Conservation (phyloP, 2,113 vertebrate genomes). For the Globicephala melas region DNA sequence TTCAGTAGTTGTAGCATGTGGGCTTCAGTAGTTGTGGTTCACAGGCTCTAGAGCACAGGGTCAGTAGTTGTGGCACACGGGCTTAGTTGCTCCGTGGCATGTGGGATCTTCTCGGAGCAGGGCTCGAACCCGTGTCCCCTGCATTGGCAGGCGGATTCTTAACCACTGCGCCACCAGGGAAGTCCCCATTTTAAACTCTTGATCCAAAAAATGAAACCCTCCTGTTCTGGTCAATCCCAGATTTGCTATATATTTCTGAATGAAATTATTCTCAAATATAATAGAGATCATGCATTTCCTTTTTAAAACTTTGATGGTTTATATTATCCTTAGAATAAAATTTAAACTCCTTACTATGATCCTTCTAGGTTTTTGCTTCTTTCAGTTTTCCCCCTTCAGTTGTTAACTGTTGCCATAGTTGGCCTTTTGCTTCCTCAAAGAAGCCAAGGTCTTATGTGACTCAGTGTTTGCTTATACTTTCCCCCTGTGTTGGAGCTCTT, state of each 20-base stretch:
- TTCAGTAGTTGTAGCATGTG: too few species aligned
- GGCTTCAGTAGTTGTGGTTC: too few species aligned
- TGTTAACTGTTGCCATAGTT: not conserved
- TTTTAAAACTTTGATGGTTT: not conserved
- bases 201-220: not conserved
- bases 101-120: too few species aligned
- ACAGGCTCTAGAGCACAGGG: too few species aligned
- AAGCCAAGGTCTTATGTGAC: not conserved
- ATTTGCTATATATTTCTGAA: not conserved
- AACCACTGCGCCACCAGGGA: too few species aligned
- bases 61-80: too few species aligned
- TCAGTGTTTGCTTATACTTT: not conserved
- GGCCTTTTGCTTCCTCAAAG: not conserved
- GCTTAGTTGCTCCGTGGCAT: too few species aligned
- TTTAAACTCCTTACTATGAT: not conserved
- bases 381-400: not conserved
- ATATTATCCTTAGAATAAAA: not conserved
- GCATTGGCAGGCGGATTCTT: too few species aligned
- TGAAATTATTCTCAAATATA: not conserved
- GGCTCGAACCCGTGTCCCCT: too few species aligned
- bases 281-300: not conserved
- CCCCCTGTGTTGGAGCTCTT: not conserved
- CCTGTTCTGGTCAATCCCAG: not conserved
- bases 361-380: conserved; percentile 12
- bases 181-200: not conserved